phyloP scores from a whole-genome alignment of 2,113 vertebrate genomes.

The Ciconia boyciana region DNA sequence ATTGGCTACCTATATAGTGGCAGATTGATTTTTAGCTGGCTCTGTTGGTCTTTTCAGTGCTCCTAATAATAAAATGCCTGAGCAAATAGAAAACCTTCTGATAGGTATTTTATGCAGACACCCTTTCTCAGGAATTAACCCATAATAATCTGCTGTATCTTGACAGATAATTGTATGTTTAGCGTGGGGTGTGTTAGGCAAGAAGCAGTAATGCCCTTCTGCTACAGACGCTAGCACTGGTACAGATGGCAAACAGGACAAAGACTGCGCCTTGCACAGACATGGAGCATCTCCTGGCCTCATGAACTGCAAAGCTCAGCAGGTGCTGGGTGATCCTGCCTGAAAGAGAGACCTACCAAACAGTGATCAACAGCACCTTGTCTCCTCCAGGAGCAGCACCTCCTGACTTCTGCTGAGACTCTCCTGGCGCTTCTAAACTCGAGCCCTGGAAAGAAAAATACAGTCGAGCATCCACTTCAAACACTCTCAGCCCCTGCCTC shows the following conservation, averaged over 20 bases:
- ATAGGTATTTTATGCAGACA: neutral
- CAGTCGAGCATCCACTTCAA: neutral
- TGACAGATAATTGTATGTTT: neutral
- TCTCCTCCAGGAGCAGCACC: neutral
- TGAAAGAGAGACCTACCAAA: neutral
- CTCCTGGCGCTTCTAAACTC: neutral
- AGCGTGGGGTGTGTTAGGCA: neutral
- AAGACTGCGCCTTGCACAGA: neutral
- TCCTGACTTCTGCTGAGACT: neutral
- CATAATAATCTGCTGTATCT: neutral
- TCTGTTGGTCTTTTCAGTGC: neutral
- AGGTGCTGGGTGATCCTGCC: neutral
- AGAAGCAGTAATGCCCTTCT: neutral
- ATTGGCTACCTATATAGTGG: neutral
- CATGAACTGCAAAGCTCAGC: neutral
- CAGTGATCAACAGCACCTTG: neutral
- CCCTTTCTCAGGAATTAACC: neutral
- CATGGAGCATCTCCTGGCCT: neutral
- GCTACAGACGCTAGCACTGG: neutral
- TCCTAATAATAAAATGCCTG: neutral
- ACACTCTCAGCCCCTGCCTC: neutral
- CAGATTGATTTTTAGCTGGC: conserved; percentile 43
- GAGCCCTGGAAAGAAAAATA: neutral
- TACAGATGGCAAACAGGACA: neutral
- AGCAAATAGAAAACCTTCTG: neutral